Evolutionary conservation across 2,888 invertebrate genomes (phyloP), one percentile per base, ranked within the genome.

Genomic region (Crioceris asparagi): DNA sequence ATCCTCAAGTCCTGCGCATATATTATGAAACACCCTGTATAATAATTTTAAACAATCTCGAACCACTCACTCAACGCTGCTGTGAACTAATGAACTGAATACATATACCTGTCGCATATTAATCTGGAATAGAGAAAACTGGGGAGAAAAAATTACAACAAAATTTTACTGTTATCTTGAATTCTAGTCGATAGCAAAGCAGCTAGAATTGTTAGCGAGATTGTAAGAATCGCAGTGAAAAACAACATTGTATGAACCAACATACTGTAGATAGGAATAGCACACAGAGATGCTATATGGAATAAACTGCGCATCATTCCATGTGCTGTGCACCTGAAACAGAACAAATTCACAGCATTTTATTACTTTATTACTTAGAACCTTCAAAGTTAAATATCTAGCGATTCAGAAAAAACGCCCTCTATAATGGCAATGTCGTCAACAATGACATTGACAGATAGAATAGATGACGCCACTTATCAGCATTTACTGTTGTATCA

Each of bases 241-340:
- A 65, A 45, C 32, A 64, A 47, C 29, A 60, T 60, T 47, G 43
- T 61, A 52, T 50, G 63, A 46, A 52, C 57, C 46, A 65, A 37
- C 57, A 50, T 50, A 39, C 53, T 56, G 49, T 63, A 65, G 18
- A 65, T 59, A 8, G 61, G 70, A 5, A 71, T 66, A 14, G 69
- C 68, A 2, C 64, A 47, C 3, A 72, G 67, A 1, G 71, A 71
- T 5, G 68, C 64, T 56, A 70, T 54, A 48, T 69, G 72, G 35
- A 67, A 63, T 36, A 70, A 56, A 1, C 71, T 69, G 10, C 74
- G 61, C 43, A 74, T 63, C 14, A 74, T 57, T 0, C 75, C 75
- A 53, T 70, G 72, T 0, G 71, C 71, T 1, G 71, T 72, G 53
- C 74, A 74, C 46, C 74, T 74, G 58, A 36, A 62, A 59, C 30